A percentile compares a stretch with the other conserved stretches of the same genome.
Conservation (phyloP, 1,140 invertebrate genomes). For the Ectropis grisescens region DNA sequence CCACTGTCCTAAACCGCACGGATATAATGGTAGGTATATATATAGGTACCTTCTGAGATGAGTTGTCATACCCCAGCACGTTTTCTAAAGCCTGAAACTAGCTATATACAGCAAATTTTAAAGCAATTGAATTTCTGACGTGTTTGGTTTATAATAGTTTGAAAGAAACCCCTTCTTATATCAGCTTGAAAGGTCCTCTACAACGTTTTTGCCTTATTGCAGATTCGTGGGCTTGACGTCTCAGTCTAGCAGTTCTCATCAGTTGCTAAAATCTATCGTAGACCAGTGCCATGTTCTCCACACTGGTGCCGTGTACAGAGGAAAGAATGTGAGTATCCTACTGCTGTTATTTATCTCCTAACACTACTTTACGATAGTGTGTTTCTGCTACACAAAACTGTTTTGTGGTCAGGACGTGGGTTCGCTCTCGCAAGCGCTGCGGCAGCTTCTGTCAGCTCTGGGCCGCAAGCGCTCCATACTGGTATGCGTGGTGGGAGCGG, state of each 20-base stretch:
- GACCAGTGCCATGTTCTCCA: slow-evolving; percentile 77
- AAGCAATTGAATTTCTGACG: too few species aligned
- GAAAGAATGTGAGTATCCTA: slow-evolving; percentile 73
- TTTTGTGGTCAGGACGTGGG: slow-evolving; percentile 57
- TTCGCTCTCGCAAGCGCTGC: slow-evolving; percentile 67
- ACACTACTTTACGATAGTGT: neutral
- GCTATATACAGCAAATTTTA: too few species aligned
- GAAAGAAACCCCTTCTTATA: too few species aligned
- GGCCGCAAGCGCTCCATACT: slow-evolving; percentile 72
- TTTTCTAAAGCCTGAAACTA: too few species aligned
- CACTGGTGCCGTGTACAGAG: slow-evolving; percentile 72
- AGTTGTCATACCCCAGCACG: too few species aligned
- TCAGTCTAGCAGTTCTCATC: slow-evolving; percentile 76
- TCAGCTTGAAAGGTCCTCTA: too few species aligned
- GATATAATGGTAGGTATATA: too few species aligned
- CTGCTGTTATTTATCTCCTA: neutral
- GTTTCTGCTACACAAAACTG: neutral
- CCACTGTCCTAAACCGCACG: too few species aligned
- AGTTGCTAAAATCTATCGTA: slow-evolving; percentile 76
- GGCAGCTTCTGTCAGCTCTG: slow-evolving; percentile 65
- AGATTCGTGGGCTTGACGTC: slow-evolving; percentile 78
- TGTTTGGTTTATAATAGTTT: too few species aligned
- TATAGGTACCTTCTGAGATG: too few species aligned
- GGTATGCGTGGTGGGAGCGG: slow-evolving; percentile 80
- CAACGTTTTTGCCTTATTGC: neutral